Percentiles rank a stretch among this genome's conserved stretches.
Evolutionary conservation across 2,797 vertebrate species (phyloP).

Genomic region (Acropternis orthonyx): DNA sequence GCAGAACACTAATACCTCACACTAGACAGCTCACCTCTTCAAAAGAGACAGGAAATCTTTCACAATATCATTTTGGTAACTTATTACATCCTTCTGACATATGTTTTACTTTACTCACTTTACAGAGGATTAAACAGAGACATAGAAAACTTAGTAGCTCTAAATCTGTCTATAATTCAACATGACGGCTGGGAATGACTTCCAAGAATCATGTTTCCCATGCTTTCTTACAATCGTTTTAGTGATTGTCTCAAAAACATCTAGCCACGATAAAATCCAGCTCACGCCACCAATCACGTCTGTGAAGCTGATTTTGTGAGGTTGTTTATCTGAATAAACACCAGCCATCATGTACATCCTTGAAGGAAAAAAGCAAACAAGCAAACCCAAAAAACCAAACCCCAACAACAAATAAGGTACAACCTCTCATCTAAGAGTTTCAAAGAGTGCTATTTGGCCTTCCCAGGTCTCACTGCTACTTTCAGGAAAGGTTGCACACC

Average conservation of each 20-base stretch:
- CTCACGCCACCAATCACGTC: background rate
- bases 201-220: background rate
- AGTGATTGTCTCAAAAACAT: background rate
- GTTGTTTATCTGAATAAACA: background rate
- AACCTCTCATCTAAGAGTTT: background rate
- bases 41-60: conserved; percentile 33
- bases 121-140: conserved; percentile 31
- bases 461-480: background rate
- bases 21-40: conserved; percentile 30
- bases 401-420: background rate
- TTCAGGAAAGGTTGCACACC: background rate
- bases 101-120: conserved; percentile 22
- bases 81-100: conserved; percentile 19
- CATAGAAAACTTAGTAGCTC: conserved; percentile 22
- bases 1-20: background rate
- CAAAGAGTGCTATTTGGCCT: background rate
- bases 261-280: background rate
- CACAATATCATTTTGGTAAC: conserved; percentile 41
- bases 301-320: background rate
- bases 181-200: conserved; percentile 31
- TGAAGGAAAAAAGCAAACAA: background rate
- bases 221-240: background rate
- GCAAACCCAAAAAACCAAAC: background rate
- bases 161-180: conserved; percentile 27
- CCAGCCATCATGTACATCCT: background rate